Evolutionary conservation across 2,797 vertebrate genomes (phyloP).

Genomic region (Cynopterus sphinx): DNA sequence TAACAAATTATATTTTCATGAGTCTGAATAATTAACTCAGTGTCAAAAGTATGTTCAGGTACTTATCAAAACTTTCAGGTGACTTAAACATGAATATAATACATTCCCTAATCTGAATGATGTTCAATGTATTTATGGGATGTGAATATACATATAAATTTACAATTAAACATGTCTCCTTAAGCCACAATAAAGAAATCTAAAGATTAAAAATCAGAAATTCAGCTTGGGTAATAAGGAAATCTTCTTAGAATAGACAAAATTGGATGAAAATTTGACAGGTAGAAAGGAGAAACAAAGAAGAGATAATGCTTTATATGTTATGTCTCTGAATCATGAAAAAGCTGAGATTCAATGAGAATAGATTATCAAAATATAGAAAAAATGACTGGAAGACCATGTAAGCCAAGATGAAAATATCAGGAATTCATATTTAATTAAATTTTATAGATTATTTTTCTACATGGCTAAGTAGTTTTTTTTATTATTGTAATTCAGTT

Average conservation of each 20-base stretch:
- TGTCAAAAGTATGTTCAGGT: background rate
- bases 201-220: conserved; percentile 24
- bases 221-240: background rate
- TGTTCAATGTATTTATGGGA: background rate
- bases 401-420: background rate
- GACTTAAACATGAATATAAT: background rate
- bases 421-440: background rate
- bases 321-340: background rate
- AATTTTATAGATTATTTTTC: background rate
- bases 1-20: background rate
- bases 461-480: background rate
- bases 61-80: conserved; percentile 8
- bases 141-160: background rate
- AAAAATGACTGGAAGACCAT: background rate
- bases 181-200: background rate
- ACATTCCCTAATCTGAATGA: background rate
- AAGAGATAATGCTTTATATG: background rate
- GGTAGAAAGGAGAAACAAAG: background rate
- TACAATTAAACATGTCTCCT: background rate
- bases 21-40: background rate
- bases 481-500: conserved; percentile 92
- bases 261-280: background rate
- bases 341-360: background rate
- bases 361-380: background rate
- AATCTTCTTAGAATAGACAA: background rate